Evolutionary conservation across 2,797 vertebrate species (phyloP).

Genomic region (Taenioides sp.): DNA sequence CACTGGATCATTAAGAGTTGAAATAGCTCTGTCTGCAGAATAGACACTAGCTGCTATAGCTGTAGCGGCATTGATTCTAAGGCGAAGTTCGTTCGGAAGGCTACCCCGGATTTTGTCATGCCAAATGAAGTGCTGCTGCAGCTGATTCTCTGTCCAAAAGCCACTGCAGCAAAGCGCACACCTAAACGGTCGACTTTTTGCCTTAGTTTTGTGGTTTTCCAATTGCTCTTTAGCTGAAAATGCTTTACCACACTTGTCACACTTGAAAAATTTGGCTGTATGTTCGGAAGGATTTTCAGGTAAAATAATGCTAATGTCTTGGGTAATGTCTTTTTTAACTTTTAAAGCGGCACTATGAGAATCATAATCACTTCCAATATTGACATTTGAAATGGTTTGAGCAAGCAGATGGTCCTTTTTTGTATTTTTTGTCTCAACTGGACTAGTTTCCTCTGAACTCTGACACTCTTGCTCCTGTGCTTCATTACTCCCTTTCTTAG

Average conservation of each 20-base stretch:
- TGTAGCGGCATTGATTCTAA: conserved; percentile 68
- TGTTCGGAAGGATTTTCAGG: conserved; percentile 41
- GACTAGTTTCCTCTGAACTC: conserved; percentile 8
- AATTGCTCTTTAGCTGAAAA: conserved; percentile 76
- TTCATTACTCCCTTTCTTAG: conserved; percentile 12
- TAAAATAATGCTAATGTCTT: conserved; percentile 39
- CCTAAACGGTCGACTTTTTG: conserved; percentile 68
- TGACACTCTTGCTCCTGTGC: not conserved
- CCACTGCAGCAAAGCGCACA: conserved; percentile 81
- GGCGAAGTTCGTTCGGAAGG: conserved; percentile 78
- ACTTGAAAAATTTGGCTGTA: conserved; percentile 77
- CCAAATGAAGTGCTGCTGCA: conserved; percentile 81
- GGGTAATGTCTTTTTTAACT: conserved; percentile 24
- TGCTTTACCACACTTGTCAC: conserved; percentile 80
- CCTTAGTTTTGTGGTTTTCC: conserved; percentile 65
- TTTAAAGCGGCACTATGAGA: conserved; percentile 38
- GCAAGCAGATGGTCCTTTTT: not conserved
- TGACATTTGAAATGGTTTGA: conserved; percentile 39
- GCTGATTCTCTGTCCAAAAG: conserved; percentile 79
- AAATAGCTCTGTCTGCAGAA: conserved; percentile 27
- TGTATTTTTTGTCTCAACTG: conserved; percentile 12
- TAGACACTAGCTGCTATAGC: conserved; percentile 30
- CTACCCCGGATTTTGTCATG: conserved; percentile 80
- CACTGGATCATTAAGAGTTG: not conserved
- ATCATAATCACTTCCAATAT: conserved; percentile 49